Conservation (phyloP, 2,113 vertebrate genomes). For the Pelecanus crispus region DNA sequence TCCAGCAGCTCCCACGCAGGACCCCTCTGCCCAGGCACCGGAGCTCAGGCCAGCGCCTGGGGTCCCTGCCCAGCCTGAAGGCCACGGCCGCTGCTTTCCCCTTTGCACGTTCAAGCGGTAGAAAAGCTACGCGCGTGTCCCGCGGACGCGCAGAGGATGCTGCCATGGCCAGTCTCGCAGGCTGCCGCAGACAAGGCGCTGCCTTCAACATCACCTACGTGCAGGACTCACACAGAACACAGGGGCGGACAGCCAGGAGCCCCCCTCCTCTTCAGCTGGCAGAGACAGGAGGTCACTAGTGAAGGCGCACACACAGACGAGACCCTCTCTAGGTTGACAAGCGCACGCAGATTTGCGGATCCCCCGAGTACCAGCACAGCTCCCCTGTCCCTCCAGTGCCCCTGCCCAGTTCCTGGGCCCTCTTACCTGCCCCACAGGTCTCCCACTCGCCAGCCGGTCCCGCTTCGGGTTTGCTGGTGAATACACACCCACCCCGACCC, state of each 20-base stretch:
- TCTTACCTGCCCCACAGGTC: not conserved
- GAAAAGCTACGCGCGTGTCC: accelerated
- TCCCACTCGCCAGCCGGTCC: accelerated
- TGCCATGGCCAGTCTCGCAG: accelerated
- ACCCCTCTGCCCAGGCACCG: accelerated
- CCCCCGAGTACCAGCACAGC: not conserved
- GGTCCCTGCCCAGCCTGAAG: accelerated
- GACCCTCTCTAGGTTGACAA: not conserved
- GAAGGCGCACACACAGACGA: no score
- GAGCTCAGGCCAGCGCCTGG: not conserved
- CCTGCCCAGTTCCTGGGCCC: not conserved
- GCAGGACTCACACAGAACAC: no score
- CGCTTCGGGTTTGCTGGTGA: accelerated
- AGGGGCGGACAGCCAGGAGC: not conserved
- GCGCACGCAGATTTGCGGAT: accelerated
- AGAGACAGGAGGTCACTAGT: not conserved
- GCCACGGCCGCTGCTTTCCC: accelerated
- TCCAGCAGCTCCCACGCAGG: not conserved
- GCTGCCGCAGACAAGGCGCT: not conserved
- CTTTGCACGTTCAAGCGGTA: accelerated
- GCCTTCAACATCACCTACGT: not conserved
- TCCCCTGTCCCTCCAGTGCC: not conserved
- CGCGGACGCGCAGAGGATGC: not conserved
- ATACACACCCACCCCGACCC: no score
- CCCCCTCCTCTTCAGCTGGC: not conserved